Percentiles rank a stretch among this genome's conserved stretches.
Conservation (phyloP, 2,888 invertebrate species). For the Coenonympha arcania region DNA sequence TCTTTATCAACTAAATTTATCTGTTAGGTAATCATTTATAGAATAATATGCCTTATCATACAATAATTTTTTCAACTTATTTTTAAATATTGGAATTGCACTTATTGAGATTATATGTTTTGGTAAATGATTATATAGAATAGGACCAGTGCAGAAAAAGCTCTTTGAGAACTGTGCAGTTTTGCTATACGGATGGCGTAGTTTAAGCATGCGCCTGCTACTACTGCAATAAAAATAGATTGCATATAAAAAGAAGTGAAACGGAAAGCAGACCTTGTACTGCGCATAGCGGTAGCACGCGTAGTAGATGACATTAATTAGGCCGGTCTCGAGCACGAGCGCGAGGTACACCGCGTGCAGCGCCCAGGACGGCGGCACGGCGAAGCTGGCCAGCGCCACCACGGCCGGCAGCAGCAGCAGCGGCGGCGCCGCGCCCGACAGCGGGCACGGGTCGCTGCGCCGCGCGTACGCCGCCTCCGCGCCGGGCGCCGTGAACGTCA, state of each 20-base stretch:
- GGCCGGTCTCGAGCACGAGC: conserved; percentile 51
- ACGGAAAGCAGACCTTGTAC: conserved; percentile 44
- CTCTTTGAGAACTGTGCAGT: too few relatives aligned
- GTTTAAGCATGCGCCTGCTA: too few relatives aligned
- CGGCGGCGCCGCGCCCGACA: conserved; percentile 56
- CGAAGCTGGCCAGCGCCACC: conserved; percentile 49
- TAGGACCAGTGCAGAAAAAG: too few relatives aligned
- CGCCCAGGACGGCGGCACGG: conserved; percentile 51
- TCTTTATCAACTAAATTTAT: too few relatives aligned
- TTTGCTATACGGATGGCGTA: too few relatives aligned
- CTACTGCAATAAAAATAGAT: too few relatives aligned
- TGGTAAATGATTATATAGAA: too few relatives aligned
- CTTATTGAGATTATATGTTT: too few relatives aligned
- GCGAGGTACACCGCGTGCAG: conserved; percentile 54
- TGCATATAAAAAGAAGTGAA: neutral
- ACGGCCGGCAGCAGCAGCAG: conserved; percentile 63
- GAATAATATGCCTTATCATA: too few relatives aligned
- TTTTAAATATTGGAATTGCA: too few relatives aligned
- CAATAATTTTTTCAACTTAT: too few relatives aligned
- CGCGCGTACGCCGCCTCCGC: conserved; percentile 52
- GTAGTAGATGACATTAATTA: conserved; percentile 55
- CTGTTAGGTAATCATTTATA: too few relatives aligned
- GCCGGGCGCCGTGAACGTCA: conserved; percentile 53
- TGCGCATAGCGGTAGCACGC: conserved; percentile 49
- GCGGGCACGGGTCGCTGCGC: conserved; percentile 52